Evolutionary conservation across 2,113 vertebrate species (phyloP), one percentile per base, ranked within the genome.

Genomic region (Clarias macrocephalus): DNA sequence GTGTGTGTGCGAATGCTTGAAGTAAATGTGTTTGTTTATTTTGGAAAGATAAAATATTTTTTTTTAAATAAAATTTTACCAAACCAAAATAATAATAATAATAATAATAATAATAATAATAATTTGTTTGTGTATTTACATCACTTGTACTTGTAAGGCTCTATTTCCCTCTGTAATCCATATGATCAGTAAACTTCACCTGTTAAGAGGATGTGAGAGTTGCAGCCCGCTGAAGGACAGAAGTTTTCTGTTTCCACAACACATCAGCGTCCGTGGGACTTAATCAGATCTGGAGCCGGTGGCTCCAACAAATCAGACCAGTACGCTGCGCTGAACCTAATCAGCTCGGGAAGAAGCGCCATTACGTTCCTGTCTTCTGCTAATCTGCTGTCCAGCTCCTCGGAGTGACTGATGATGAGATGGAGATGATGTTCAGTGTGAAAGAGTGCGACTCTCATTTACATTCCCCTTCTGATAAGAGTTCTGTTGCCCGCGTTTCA

Each of bases 201-300:
- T 59, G 28, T 21, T 37, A 0, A 8, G 48, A 48, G 63, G 62
- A 88, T 85, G 83, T 91, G 88, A 63, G 83, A 19, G 25, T 88
- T 86, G 23, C 91, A 93, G 92, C 76, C 30, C 87, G 92, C 91
- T 91, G 85, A 88, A 83, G 82, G 48, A 82, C 79, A 23, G 88
- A 48, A 88, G 73, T 62, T 90, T 54, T 56, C 30, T 76, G 56
- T 72, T 83, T 83, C 28, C 15, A 19, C 5, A 37, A 18, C 42
- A 56, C 25, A 28, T 52, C 11, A 10, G 60, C 8, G 56, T 62
- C 80, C 33, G 42, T 56, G 54, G 11, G 4, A n/a, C 48, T n/a
- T 8, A 63, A 73, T 68, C 12, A 28, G 65, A 66, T 60, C 33
- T 0, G 33, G 65, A 19, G 37, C 18, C n/a, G 42, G 54, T 70